phyloP scores from a whole-genome alignment of 2,113 vertebrate genomes.

The Chlamydotis undulata region DNA sequence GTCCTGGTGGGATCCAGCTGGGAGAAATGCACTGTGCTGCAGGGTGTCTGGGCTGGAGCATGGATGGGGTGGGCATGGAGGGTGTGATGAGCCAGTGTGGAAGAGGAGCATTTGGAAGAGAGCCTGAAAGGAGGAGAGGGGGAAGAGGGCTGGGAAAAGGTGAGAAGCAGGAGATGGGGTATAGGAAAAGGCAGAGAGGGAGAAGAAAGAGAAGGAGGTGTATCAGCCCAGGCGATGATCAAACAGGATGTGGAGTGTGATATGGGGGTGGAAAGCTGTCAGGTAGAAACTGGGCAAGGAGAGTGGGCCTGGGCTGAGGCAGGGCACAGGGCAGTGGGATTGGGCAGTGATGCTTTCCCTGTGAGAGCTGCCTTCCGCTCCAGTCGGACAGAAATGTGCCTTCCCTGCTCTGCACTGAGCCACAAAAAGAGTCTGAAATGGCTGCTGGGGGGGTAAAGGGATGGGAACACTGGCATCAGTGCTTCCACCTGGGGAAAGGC shows the following conservation, averaged over 20 bases:
- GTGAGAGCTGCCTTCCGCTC: background rate
- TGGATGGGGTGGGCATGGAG: rapidly evolving
- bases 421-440: background rate
- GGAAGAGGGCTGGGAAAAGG: background rate
- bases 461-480: background rate
- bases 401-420: background rate
- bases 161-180: background rate
- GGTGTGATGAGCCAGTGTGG: background rate
- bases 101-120: background rate
- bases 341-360: rapidly evolving
- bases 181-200: background rate
- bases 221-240: background rate
- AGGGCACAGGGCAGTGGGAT: background rate
- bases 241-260: background rate
- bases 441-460: background rate
- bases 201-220: background rate
- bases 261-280: background rate
- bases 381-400: background rate
- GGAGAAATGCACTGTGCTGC: background rate
- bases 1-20: background rate
- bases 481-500: background rate
- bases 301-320: background rate
- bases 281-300: background rate
- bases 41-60: background rate
- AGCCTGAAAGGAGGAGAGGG: background rate